Percentiles rank a stretch among this genome's conserved stretches.
These are phyloP conservation scores for Fopius arisanus DNA, from an alignment of 1,140 invertebrate genomes.

Conservation along the genomic window DNA sequence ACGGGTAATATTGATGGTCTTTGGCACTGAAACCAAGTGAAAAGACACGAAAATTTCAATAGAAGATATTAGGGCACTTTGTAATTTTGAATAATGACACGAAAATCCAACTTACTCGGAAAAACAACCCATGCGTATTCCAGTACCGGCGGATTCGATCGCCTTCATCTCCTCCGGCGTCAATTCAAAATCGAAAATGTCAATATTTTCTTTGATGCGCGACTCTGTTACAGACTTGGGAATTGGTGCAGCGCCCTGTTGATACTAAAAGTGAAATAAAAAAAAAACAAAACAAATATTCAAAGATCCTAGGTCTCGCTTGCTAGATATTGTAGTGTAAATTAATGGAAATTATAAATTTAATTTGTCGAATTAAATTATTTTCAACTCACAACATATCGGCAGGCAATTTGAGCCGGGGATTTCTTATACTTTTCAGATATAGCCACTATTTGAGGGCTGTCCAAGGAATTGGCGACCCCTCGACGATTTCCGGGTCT, in stretches of 20 bases:
- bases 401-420: constrained; percentile 72
- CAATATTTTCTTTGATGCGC: constrained; percentile 75
- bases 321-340: too few relatives aligned
- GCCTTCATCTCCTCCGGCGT: constrained; percentile 68
- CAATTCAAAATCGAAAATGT: constrained; percentile 76
- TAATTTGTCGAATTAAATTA: background rate
- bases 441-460: constrained; percentile 69
- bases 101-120: constrained; percentile 37
- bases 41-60: background rate
- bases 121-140: constrained; percentile 42
- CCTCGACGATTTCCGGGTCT: constrained; percentile 64
- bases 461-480: constrained; percentile 68
- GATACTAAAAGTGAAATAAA: background rate
- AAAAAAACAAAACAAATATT: background rate
- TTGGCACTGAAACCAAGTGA: constrained; percentile 42
- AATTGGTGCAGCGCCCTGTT: constrained; percentile 63
- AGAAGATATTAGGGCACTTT: too few relatives aligned
- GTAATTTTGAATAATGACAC: background rate
- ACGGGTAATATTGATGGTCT: constrained; percentile 50
- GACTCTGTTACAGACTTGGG: constrained; percentile 77
- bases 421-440: constrained; percentile 74
- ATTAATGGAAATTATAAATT: too few relatives aligned
- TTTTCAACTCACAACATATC: constrained; percentile 62
- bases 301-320: too few relatives aligned
- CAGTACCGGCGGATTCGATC: constrained; percentile 41